These are phyloP conservation scores for Drosophila kanapiae DNA, from an alignment of 1,140 invertebrate genomes.

Conservation along the genomic window DNA sequence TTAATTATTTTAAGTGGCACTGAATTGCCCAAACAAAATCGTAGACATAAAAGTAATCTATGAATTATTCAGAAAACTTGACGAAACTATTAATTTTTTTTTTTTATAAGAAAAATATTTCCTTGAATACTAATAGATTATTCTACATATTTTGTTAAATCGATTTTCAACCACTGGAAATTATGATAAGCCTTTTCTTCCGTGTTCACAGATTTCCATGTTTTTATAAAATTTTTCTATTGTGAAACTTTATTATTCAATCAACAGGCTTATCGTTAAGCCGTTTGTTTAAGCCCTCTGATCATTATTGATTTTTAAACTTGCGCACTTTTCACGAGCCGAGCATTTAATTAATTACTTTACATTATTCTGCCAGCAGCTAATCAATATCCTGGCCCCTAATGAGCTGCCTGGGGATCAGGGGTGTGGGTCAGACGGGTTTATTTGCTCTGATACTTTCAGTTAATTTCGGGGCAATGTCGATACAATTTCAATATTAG, in stretches of 20 bases:
- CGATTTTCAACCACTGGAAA: not conserved
- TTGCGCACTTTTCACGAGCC: not conserved
- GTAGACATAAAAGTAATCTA: too few relatives aligned
- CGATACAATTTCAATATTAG: conserved; percentile 52
- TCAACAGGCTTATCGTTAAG: not conserved
- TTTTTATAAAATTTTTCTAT: not conserved
- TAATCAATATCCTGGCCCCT: conserved; percentile 9
- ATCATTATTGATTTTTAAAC: conserved; percentile 14
- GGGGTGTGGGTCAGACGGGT: not conserved
- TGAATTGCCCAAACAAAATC: too few relatives aligned
- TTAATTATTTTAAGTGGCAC: too few relatives aligned
- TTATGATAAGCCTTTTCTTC: not conserved
- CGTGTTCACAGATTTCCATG: not conserved
- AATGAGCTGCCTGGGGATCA: conserved; percentile 28
- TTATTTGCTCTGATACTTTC: conserved; percentile 36
- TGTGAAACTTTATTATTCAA: not conserved
- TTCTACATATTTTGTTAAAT: too few relatives aligned
- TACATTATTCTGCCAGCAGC: conserved; percentile 1
- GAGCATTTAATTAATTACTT: conserved; percentile 14
- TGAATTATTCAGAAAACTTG: too few relatives aligned
- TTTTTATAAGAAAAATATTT: too few relatives aligned
- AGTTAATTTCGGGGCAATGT: conserved; percentile 43
- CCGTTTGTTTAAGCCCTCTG: not conserved
- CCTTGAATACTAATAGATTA: too few relatives aligned
- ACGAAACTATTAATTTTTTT: too few relatives aligned